These are phyloP conservation scores for Stenurella melanura DNA, from an alignment of 2,888 invertebrate genomes.

Conservation along the genomic window DNA sequence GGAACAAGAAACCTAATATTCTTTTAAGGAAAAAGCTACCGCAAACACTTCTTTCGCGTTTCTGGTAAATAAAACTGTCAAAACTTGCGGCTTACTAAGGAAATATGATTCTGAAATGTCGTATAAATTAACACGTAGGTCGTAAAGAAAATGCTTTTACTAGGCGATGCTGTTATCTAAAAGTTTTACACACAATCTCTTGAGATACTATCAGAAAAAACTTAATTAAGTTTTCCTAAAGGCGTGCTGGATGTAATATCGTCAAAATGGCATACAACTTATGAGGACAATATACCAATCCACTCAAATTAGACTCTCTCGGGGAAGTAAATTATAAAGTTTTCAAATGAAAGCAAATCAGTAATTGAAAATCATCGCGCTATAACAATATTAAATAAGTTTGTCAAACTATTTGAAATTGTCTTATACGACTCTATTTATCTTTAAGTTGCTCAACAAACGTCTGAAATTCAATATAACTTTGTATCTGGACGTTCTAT, in stretches of 20 bases:
- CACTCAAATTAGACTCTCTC: too few species aligned
- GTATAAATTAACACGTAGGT: neutral
- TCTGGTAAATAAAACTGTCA: neutral
- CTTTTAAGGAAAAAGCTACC: conserved; percentile 1
- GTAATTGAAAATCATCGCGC: too few species aligned
- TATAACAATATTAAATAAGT: too few species aligned
- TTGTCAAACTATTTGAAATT: too few species aligned
- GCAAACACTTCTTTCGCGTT: neutral
- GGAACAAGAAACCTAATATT: conserved; percentile 7
- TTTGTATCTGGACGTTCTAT: too few species aligned
- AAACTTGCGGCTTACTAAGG: neutral
- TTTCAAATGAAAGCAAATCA: too few species aligned
- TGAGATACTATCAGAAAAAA: neutral
- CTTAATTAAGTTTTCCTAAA: neutral
- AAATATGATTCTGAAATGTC: conserved; percentile 7
- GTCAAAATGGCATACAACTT: neutral
- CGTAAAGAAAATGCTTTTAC: neutral
- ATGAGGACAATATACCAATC: neutral
- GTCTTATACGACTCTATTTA: too few species aligned
- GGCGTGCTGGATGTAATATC: neutral
- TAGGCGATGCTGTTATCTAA: neutral
- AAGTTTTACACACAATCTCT: neutral
- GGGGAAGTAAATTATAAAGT: too few species aligned
- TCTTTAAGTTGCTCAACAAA: too few species aligned
- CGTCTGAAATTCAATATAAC: too few species aligned